phyloP scores from a whole-genome alignment of 2,888 invertebrate species.

The Heliconius erato region DNA sequence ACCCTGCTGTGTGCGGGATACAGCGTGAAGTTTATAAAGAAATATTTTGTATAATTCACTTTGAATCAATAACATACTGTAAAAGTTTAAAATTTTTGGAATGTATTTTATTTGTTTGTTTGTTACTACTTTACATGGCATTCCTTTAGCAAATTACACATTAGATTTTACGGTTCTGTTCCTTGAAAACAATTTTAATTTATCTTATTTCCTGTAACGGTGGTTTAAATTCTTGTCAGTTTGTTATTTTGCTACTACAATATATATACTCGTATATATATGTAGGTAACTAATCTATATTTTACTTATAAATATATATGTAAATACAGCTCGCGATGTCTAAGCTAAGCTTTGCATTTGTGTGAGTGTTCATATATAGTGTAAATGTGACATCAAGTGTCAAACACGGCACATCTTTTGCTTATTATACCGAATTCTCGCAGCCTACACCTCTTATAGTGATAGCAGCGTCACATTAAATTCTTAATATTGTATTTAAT shows the following conservation, averaged over 20 bases:
- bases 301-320: background rate
- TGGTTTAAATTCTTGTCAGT: background rate
- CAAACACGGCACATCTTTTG: no score
- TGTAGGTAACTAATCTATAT: background rate
- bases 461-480: no score
- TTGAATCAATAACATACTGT: background rate
- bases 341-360: no score
- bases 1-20: no score
- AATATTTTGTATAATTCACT: background rate
- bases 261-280: background rate
- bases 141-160: background rate
- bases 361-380: no score
- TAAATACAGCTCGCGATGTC: no score
- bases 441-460: no score
- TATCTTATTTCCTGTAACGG: background rate
- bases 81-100: background rate
- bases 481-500: no score
- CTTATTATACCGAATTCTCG: no score
- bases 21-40: no score
- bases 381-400: no score
- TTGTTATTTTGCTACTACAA: background rate
- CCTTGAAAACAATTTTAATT: slow-evolving; percentile 15
- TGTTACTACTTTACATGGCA: background rate
- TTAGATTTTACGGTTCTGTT: background rate
- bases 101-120: slow-evolving; percentile 7